Evolutionary conservation across 2,113 vertebrate genomes (phyloP).

Genomic region (Mobula hypostoma): DNA sequence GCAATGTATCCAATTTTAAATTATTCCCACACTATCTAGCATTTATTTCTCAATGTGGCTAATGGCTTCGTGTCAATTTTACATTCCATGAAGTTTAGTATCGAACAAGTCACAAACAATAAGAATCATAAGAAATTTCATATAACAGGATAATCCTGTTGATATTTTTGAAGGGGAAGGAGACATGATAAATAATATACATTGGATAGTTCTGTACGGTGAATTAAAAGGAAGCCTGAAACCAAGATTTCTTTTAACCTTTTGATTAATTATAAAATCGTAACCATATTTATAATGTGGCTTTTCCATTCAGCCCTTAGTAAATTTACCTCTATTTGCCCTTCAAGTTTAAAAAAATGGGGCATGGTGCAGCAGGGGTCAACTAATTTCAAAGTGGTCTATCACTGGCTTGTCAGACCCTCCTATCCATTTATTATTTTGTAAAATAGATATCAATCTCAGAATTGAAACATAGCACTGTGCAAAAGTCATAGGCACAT

Average conservation of each 20-base stretch:
- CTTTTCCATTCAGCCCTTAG: not conserved
- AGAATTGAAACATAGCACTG: not conserved
- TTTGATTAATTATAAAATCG: not conserved
- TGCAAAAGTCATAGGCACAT: no score
- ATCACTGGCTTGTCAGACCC: not conserved
- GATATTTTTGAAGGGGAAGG: not conserved
- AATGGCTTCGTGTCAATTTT: not conserved
- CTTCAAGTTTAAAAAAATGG: not conserved
- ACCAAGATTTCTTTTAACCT: not conserved
- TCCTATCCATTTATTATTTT: slow-evolving; percentile 13
- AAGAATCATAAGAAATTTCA: not conserved
- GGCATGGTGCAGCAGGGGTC: not conserved
- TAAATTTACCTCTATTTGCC: not conserved
- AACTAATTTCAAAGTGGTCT: slow-evolving; percentile 23
- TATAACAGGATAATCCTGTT: not conserved
- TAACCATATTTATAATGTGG: not conserved
- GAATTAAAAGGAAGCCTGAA: not conserved
- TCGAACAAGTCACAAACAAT: not conserved
- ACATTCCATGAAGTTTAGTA: not conserved
- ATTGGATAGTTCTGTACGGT: not conserved
- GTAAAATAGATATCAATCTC: not conserved
- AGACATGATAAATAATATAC: not conserved
- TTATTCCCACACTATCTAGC: not conserved
- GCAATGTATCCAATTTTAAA: not conserved
- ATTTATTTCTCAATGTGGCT: not conserved